Base-by-base conservation (phyloP, 1,140 invertebrate species). In the Pemphigus obesinymphae region DNA sequence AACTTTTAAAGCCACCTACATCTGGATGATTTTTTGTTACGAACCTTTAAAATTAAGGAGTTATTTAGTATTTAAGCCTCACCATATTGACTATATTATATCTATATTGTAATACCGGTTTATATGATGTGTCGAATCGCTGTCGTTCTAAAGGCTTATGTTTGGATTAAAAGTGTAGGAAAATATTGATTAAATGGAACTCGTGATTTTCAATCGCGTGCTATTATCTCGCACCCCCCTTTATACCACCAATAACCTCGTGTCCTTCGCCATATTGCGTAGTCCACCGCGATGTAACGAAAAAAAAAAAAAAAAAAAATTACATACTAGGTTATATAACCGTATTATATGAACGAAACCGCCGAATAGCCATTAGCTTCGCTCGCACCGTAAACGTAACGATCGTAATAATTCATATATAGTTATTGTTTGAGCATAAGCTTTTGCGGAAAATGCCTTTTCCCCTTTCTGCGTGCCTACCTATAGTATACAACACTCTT, bases 401-500 rank as follows among this genome's bases (percentile, higher is more conserved):
- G 43, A 31, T 73, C 70, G 45, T 73, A 73, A n/a, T n/a, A n/a
- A n/a, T 50, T 73, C 70, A 48, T 50, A n/a, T n/a, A n/a, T 13
- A 48, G 68, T 73, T 48, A 73, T 73, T 73, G 43, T 73, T 73
- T 50, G 45, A 73, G 70, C 50, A 50, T 73, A 50, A 73, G 70
- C 70, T 73, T 73, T 73, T 50, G 70, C 43, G 17, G 40, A 43
- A 45, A 70, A 70, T 68, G n/a, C 40, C 20, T 73, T 73, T 73
- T 17, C 68, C 66, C 43, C 43, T 11, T 20, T 34, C 13, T 37
- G 40, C n/a, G 3, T n/a, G n/a, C n/a, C n/a, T n/a, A n/a, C n/a
- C n/a, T n/a, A n/a, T n/a, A n/a, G n/a, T n/a, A 37, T 73, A 31
- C 50, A 50, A 48, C 31, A 70, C 50, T 50, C 50, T 73, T 50